phyloP scores from a whole-genome alignment of 2,113 vertebrate genomes.

The Mus pahari region DNA sequence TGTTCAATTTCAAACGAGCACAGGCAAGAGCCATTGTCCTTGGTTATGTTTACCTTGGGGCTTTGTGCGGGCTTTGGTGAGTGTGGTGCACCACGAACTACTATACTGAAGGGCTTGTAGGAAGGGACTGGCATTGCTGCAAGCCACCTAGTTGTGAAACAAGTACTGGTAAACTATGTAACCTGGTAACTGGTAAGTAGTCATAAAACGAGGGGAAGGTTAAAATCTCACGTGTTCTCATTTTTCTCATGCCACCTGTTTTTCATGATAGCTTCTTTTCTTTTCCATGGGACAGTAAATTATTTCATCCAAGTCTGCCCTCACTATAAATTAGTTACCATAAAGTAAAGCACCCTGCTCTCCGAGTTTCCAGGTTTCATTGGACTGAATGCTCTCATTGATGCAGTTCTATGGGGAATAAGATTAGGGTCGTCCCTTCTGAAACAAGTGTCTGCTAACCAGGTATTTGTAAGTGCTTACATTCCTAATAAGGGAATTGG shows the following conservation, averaged over 20 bases:
- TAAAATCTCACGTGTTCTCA: neutral
- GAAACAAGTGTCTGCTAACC: constrained; percentile 3
- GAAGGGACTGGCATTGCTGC: neutral
- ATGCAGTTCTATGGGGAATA: neutral
- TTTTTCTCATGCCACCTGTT: neutral
- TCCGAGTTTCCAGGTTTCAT: neutral
- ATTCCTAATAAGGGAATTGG: constrained; percentile 34
- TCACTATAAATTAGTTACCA: constrained; percentile 3
- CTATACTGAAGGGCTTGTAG: neutral
- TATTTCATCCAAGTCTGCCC: neutral
- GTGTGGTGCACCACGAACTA: neutral
- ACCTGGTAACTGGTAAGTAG: neutral
- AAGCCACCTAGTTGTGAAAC: neutral
- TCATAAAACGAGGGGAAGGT: neutral
- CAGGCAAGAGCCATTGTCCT: constrained; percentile 87
- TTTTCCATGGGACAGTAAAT: constrained; percentile 24
- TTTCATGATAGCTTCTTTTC: neutral
- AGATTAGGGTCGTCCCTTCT: neutral
- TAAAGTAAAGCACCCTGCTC: neutral
- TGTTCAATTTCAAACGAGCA: constrained; percentile 96
- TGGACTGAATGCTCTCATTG: neutral
- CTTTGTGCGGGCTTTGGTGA: neutral
- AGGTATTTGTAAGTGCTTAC: neutral
- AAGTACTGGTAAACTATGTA: neutral
- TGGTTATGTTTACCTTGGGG: constrained; percentile 6